Evolutionary conservation across 2,113 vertebrate genomes (phyloP).

Genomic region (Atractosteus spatula): DNA sequence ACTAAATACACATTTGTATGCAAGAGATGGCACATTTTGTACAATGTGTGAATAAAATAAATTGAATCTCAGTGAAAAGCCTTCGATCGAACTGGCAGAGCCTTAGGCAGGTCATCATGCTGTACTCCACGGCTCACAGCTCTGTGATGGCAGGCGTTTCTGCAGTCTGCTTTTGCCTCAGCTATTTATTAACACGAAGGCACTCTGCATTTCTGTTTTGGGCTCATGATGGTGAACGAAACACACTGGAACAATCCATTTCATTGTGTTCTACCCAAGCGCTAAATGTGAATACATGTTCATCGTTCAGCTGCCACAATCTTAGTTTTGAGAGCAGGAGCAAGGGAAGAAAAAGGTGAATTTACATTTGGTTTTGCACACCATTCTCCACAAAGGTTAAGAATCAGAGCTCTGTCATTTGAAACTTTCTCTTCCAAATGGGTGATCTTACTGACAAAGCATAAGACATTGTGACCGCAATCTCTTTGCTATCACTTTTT

Average conservation of each 20-base stretch:
- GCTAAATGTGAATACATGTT: conserved; percentile 12
- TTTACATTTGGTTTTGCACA: background rate
- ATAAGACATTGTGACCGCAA: background rate
- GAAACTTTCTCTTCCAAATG: background rate
- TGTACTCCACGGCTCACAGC: conserved; percentile 46
- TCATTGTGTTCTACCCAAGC: conserved; percentile 47
- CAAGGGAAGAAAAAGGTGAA: background rate
- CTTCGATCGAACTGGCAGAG: conserved; percentile 50
- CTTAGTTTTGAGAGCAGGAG: too few relatives aligned
- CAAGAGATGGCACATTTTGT: conserved; percentile 46
- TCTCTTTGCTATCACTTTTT: background rate
- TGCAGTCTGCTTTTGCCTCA: too few relatives aligned
- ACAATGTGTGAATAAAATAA: conserved; percentile 65
- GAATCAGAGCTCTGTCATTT: background rate
- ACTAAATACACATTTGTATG: conserved; percentile 55
- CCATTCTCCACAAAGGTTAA: background rate
- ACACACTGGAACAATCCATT: conserved; percentile 66
- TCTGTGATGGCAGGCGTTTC: conserved; percentile 1
- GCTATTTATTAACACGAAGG: too few relatives aligned
- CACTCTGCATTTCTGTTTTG: conserved; percentile 51
- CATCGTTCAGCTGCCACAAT: background rate
- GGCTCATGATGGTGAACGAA: conserved; percentile 57
- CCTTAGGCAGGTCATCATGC: too few relatives aligned
- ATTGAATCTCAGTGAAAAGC: conserved; percentile 54
- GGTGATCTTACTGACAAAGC: background rate